Evolutionary conservation across 2,113 vertebrate genomes (phyloP), one percentile per base, ranked within the genome.

Genomic region (Maccullochella peelii): DNA sequence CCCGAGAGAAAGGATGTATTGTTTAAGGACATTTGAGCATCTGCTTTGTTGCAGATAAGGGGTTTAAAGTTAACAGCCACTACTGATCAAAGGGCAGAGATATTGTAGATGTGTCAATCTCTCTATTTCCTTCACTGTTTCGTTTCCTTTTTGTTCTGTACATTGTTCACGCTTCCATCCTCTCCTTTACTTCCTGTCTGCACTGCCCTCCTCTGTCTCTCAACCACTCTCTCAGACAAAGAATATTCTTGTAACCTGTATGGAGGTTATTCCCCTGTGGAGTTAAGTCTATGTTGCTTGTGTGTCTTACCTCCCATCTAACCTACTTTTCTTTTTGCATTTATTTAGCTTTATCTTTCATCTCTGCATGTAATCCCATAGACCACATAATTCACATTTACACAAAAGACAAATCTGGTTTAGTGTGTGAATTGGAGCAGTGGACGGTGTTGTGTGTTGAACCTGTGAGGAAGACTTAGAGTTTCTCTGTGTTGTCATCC

Each of bases 21-120:
- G 93, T 95, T 93, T 89, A 85, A 71, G 67, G 86, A 92, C 83
- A 89, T 89, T 82, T 47, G 81, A 92, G 88, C 92, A 90, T 92
- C 87, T 92, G 90, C 90, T 88, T 91, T 92, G 88, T 90, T 87
- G 90, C 82, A 90, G 85, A 93, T 89, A 86, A 92, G 84, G 55
- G 70, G 69, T 81, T 89, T 85, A 78, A 85, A 77, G 89, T 88
- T 77, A 78, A 84, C 69, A 68, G 75, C 58, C 68, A 57, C 78
- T 25, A 9, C 79, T 79, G 91, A 92, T 93, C 90, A 94, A 90
- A 91, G 83, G 84, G 59, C 77, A 84, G n/a, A 59, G 49, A 76
- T 79, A 72, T 62, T 89, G 79, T 85, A 55, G 42, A 82, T 73
- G 72, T 68, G 61, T 86, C 86, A 73, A 23, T 87, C 58, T 87